Conservation (phyloP, 2,113 vertebrate genomes). For the Parotia lawesii region DNA sequence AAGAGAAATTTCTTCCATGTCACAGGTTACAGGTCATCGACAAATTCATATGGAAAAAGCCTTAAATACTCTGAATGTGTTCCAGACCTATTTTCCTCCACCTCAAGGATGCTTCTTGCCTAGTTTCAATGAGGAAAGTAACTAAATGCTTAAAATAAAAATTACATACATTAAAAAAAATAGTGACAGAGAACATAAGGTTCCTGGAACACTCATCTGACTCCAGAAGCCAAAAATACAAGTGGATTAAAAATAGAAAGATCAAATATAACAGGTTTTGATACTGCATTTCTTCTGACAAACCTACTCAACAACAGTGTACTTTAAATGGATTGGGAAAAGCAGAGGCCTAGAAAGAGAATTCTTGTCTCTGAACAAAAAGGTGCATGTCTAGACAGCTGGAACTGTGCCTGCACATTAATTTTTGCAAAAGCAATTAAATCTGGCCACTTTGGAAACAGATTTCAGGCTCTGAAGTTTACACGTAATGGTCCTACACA, state of each 20-base stretch:
- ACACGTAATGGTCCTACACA: neutral
- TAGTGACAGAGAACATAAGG: neutral
- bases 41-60: neutral
- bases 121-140: neutral
- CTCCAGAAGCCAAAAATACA: conserved; percentile 19
- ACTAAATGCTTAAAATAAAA: neutral
- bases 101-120: neutral
- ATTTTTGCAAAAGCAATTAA: neutral
- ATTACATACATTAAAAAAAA: neutral
- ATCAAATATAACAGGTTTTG: neutral
- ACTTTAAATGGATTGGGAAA: neutral
- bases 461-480: neutral
- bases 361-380: neutral
- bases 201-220: conserved; percentile 5
- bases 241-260: neutral
- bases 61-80: neutral
- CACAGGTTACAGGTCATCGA: neutral
- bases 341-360: neutral
- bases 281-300: neutral
- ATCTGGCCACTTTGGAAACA: neutral
- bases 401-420: neutral
- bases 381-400: conserved; percentile 7
- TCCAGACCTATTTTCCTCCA: neutral
- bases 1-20: neutral
- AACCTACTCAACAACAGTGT: neutral